A percentile compares a stretch with the other conserved stretches of the same genome.
phyloP scores from a whole-genome alignment of 2,888 invertebrate genomes.

The Cantharis lateralis region DNA sequence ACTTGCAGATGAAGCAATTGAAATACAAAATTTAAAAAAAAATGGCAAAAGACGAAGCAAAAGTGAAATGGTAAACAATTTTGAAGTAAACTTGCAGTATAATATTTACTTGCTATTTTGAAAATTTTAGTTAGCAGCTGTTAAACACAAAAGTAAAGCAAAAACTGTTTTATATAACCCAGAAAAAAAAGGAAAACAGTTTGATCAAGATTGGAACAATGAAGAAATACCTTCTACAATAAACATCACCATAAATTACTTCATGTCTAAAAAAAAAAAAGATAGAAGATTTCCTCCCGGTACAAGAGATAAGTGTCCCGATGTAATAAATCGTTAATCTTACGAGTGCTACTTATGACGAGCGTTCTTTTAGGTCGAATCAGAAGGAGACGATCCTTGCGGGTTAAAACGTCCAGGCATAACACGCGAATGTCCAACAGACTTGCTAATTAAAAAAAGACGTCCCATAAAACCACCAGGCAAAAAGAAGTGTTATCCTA shows the following conservation, averaged over 20 bases:
- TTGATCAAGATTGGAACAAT: not conserved
- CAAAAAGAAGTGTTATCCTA: not conserved
- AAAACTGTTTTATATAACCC: not conserved
- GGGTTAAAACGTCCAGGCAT: constrained; percentile 47
- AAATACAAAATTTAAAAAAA: not conserved
- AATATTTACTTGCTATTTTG: not conserved
- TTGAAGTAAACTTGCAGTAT: not conserved
- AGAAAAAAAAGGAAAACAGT: not conserved
- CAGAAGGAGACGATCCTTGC: constrained; percentile 29
- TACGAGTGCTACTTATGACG: not conserved
- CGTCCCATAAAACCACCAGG: not conserved
- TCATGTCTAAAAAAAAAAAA: not conserved
- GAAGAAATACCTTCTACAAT: not conserved
- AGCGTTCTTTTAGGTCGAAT: constrained; percentile 6
- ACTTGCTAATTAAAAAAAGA: constrained; percentile 5
- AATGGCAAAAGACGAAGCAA: not conserved
- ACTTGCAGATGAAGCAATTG: not conserved
- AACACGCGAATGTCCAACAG: constrained; percentile 46
- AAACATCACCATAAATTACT: not conserved
- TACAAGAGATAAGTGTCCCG: not conserved
- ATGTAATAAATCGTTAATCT: not conserved
- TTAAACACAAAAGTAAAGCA: not conserved
- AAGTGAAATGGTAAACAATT: not conserved
- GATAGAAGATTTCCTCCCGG: not conserved
- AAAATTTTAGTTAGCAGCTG: not conserved